phyloP scores from a whole-genome alignment of 2,113 vertebrate species.

The Tetrao urogallus region DNA sequence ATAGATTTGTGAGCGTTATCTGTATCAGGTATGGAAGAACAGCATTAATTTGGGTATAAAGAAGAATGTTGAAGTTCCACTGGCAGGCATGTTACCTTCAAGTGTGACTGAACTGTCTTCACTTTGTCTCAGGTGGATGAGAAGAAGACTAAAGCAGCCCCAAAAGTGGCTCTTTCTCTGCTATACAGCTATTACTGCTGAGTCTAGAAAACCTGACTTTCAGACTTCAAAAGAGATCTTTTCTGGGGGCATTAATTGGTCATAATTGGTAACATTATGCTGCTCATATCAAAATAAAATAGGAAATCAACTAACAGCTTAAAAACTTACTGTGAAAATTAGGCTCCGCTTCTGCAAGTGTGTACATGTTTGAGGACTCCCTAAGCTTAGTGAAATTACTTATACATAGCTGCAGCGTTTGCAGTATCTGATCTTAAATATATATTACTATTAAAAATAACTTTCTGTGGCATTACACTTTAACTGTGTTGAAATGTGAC shows the following conservation, averaged over 20 bases:
- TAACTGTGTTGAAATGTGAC: background rate
- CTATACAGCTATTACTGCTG: background rate
- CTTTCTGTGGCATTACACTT: background rate
- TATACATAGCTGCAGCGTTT: background rate
- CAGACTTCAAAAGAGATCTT: background rate
- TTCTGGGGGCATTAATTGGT: background rate
- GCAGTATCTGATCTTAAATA: conserved; percentile 15
- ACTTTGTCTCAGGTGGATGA: background rate
- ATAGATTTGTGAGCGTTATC: background rate
- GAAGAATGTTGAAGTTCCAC: background rate
- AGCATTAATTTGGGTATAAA: background rate
- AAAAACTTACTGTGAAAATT: background rate
- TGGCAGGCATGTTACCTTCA: background rate
- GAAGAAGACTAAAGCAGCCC: background rate
- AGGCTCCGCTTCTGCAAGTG: background rate
- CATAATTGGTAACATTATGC: background rate
- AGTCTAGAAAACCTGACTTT: background rate
- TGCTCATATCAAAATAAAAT: background rate
- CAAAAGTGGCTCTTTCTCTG: background rate
- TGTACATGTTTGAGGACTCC: background rate
- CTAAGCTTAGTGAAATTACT: conserved; percentile 2
- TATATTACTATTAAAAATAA: too few relatives aligned
- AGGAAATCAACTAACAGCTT: background rate
- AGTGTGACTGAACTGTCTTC: background rate
- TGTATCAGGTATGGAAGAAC: background rate